Percentiles rank a stretch among this genome's conserved stretches.
Evolutionary conservation across 1,140 invertebrate species (phyloP).

Genomic region (Ostrea denselamellosa): DNA sequence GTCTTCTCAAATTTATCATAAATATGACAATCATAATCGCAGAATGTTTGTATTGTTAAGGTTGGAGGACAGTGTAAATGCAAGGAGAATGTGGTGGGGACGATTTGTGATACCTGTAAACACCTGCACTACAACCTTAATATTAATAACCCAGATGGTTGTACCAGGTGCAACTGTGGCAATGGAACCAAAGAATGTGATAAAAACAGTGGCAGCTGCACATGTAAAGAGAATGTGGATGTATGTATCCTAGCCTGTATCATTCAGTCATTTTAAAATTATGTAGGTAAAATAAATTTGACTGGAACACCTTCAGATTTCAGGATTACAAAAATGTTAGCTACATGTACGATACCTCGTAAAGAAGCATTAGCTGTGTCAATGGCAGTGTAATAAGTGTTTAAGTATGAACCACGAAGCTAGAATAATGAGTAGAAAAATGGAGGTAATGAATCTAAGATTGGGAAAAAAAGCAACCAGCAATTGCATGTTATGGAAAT

Average conservation of each 20-base stretch:
- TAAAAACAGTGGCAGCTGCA: background rate
- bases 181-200: background rate
- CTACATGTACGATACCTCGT: no score
- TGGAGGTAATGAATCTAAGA: no score
- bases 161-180: background rate
- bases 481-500: no score
- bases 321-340: background rate
- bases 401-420: no score
- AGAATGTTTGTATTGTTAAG: background rate
- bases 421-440: background rate
- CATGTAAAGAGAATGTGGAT: background rate
- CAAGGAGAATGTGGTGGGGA: background rate
- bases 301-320: no score
- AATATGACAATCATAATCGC: no score
- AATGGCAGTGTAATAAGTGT: background rate
- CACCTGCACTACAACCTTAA: background rate
- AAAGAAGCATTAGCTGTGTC: background rate
- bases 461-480: background rate
- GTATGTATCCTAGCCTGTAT: no score
- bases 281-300: background rate
- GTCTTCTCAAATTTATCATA: no score
- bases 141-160: background rate
- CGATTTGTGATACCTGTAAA: background rate
- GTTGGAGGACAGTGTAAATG: conserved; percentile 14
- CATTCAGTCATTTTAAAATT: background rate